Evolutionary conservation across 2,113 vertebrate genomes (phyloP).

Genomic region (Coturnix japonica): DNA sequence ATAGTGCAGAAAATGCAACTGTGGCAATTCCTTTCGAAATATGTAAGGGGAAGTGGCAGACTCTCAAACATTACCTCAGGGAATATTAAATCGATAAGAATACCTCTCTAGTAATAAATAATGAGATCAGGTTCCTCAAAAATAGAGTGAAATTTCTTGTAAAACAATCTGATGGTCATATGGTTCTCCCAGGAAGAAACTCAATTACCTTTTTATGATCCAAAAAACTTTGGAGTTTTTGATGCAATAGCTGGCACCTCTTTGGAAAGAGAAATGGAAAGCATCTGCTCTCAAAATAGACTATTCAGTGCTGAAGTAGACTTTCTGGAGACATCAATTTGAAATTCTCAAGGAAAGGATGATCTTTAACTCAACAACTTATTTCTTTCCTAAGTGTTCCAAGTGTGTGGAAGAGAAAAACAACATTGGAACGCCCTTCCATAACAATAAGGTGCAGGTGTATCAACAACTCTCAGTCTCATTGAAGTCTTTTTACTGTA

Average conservation of each 20-base stretch:
- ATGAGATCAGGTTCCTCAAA: background rate
- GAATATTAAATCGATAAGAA: conserved; percentile 10
- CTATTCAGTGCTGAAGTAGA: background rate
- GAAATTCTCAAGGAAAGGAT: background rate
- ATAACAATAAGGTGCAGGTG: background rate
- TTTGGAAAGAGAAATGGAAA: conserved; percentile 29
- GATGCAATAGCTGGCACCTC: conserved; percentile 6
- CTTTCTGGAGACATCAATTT: background rate
- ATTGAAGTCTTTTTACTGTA: background rate
- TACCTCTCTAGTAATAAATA: background rate
- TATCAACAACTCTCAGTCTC: background rate
- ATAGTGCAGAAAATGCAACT: background rate
- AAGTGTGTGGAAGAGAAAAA: background rate
- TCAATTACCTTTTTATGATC: conserved; percentile 19
- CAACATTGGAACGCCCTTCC: background rate
- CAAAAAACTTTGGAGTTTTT: conserved; percentile 39
- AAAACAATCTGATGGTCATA: background rate
- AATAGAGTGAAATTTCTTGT: background rate
- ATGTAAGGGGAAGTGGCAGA: background rate
- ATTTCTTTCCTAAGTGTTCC: background rate
- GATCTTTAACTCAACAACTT: background rate
- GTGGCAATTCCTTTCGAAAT: background rate
- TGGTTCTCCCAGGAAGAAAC: background rate
- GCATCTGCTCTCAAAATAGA: conserved; percentile 4
- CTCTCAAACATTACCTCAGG: background rate